These are phyloP conservation scores for Podabrus alpinus DNA, from an alignment of 2,888 invertebrate species.

Conservation along the genomic window DNA sequence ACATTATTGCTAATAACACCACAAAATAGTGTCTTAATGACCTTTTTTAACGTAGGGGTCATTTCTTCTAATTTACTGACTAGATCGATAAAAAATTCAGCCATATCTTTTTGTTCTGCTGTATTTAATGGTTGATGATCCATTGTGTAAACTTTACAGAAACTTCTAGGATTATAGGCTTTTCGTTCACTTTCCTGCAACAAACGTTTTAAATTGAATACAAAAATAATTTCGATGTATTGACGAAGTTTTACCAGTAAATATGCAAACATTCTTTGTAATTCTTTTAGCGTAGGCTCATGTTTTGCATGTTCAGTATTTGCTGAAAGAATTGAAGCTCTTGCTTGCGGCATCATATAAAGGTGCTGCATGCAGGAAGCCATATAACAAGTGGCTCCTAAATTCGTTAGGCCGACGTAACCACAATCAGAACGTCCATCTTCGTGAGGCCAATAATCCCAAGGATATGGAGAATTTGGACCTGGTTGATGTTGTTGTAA, in stretches of 20 bases:
- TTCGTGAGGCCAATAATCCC: conserved; percentile 98
- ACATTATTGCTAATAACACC: conserved; percentile 95
- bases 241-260: conserved; percentile 66
- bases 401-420: conserved; percentile 90
- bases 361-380: conserved; percentile 96
- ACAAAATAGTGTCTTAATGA: conserved; percentile 90
- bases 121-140: conserved; percentile 95
- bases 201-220: conserved; percentile 20
- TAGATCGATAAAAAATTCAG: conserved; percentile 95
- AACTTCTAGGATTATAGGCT: conserved; percentile 92
- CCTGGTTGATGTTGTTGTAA: conserved; percentile 85
- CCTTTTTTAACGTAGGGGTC: conserved; percentile 85
- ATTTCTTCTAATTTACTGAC: conserved; percentile 96
- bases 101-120: conserved; percentile 97
- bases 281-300: conserved; percentile 79
- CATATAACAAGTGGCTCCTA: conserved; percentile 97
- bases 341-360: conserved; percentile 95
- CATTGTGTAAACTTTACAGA: conserved; percentile 96
- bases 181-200: conserved; percentile 87
- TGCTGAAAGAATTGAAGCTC: conserved; percentile 80
- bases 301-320: conserved; percentile 76
- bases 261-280: conserved; percentile 95
- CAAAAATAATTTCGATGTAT: neutral
- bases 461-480: conserved; percentile 84
- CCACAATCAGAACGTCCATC: conserved; percentile 94